Conservation (phyloP, 2,113 vertebrate species). For the Sarotherodon lohbergeri region DNA sequence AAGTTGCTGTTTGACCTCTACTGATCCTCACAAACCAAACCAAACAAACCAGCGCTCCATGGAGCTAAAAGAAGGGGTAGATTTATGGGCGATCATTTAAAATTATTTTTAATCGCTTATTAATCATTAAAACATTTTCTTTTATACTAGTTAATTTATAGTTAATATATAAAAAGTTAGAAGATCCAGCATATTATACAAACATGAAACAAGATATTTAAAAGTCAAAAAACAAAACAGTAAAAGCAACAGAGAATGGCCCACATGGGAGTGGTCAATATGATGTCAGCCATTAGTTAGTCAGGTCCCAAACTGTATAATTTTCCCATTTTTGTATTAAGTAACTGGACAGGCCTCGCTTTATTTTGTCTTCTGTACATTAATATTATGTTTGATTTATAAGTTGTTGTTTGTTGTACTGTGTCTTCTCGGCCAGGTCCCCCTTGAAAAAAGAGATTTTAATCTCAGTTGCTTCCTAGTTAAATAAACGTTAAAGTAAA, state of each 20-base stretch:
- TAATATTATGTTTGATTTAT: no score
- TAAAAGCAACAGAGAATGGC: background rate
- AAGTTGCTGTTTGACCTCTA: background rate
- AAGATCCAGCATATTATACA: background rate
- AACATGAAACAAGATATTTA: background rate
- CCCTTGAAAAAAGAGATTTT: no score
- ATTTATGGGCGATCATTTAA: background rate
- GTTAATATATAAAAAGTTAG: background rate
- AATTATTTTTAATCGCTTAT: background rate
- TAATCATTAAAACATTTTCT: rapidly evolving
- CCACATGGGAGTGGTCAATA: no score
- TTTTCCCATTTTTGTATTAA: no score
- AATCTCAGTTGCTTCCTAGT: background rate
- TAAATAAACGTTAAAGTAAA: background rate
- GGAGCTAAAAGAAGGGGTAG: background rate
- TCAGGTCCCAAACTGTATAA: no score
- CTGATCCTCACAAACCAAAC: background rate
- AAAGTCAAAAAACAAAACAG: background rate
- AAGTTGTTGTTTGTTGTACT: no score
- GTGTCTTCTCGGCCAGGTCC: no score
- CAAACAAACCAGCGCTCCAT: background rate
- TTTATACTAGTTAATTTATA: background rate
- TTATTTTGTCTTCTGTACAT: no score
- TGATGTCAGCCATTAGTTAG: no score
- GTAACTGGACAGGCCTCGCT: no score